phyloP scores from a whole-genome alignment of 2,888 invertebrate genomes.

The Stegana nigrithorax region DNA sequence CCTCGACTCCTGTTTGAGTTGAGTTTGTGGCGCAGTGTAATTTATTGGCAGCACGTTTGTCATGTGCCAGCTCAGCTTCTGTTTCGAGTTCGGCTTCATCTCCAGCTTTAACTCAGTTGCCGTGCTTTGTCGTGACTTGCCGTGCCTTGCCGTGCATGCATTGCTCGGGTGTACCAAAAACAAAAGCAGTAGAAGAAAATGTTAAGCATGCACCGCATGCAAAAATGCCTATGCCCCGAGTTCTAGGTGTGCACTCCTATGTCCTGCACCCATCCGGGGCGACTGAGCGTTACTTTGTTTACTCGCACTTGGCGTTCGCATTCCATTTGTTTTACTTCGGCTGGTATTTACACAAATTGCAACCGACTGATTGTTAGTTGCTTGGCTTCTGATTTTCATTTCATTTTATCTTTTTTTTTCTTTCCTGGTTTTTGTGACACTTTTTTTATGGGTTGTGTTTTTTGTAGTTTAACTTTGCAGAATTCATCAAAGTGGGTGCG shows the following conservation, averaged over 20 bases:
- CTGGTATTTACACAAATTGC: constrained; percentile 53
- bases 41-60: constrained; percentile 61
- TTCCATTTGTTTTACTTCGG: constrained; percentile 12
- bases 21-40: constrained; percentile 56
- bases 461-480: too few relatives aligned
- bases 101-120: constrained; percentile 3
- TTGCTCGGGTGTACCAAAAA: constrained; percentile 48
- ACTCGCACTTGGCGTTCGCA: not conserved
- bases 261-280: too few relatives aligned
- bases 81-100: constrained; percentile 17
- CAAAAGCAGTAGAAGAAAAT: constrained; percentile 23
- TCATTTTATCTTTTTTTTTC: not conserved
- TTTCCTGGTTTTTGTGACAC: constrained; percentile 1
- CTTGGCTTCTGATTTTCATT: not conserved
- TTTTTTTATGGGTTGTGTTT: too few relatives aligned
- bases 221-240: constrained; percentile 53
- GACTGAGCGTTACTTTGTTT: constrained; percentile 3
- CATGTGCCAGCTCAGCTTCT: constrained; percentile 47
- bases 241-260: too few relatives aligned
- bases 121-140: constrained; percentile 25
- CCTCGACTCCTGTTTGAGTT: constrained; percentile 9
- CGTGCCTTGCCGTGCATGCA: not conserved
- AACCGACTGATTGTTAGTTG: constrained; percentile 30
- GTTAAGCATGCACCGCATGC: constrained; percentile 58
- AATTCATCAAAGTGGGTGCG: constrained; percentile 62